Base-by-base conservation (phyloP, 2,797 vertebrate species). In the Streptopelia turtur region DNA sequence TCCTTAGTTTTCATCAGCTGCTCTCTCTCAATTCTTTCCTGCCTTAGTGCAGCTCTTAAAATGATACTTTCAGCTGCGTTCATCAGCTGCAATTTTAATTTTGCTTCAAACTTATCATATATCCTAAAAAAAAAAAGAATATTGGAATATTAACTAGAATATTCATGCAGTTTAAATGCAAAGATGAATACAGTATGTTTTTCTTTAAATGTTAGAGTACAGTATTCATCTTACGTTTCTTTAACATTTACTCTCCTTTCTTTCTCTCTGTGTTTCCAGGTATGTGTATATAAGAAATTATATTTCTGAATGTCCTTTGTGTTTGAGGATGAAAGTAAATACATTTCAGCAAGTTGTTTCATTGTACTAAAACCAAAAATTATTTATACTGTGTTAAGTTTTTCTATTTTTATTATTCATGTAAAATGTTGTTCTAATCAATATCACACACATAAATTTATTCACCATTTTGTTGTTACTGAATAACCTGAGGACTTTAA, bases 31-130 rank as follows among this genome's bases (percentile, higher is more conserved):
- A 59, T 69, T 77, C n/a, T 55, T 93, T 52, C 64, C 81, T 94
- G n/a, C 57, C 52, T 87, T 85, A 75, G 16, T 55, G 30, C 39
- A 69, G n/a, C 14, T 43, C 64, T 80, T 76, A 82, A 79, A 84
- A 78, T 10, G 0, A 21, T 94, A 55, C 25, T 79, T 93, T 56
- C 55, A 41, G 22, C 45, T 84, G 25, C 12, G 27, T 82, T 89
- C 59, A 66, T 95, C 65, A 80, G 11, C 63, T 83, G 20, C 33
- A 74, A 23, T 83, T 95, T 94, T 83, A 95, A 70, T 94, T 87
- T 78, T 94, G 20, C 68, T 85, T 93, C 39, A 45, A 11, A 52
- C 17, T 85, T 84, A 25, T 18, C 25, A 33, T n/a, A 2, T 57
- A 78, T 64, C 47, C n/a, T 72, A 31, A 66, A 56, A 83, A 45